A percentile compares a stretch with the other conserved stretches of the same genome.
Evolutionary conservation across 1,140 invertebrate genomes (phyloP).

Genomic region (Drosophila subobscura): DNA sequence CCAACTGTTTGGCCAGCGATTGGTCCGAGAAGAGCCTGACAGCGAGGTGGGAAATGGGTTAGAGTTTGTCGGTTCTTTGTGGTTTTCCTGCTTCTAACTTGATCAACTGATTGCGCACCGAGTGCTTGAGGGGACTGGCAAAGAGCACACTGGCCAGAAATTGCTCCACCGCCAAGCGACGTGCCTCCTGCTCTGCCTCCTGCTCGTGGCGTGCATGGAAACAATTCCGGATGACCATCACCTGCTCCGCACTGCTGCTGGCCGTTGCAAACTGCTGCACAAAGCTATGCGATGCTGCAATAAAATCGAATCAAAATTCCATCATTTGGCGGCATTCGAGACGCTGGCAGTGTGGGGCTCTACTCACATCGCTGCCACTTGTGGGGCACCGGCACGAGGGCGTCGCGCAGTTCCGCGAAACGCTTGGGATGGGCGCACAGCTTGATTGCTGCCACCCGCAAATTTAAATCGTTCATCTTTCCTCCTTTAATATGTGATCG

Average conservation of each 20-base stretch:
- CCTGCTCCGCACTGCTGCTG: conserved; percentile 34
- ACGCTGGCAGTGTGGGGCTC: neutral
- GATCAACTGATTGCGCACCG: conserved; percentile 52
- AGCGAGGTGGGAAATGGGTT: neutral
- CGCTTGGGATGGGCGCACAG: conserved; percentile 52
- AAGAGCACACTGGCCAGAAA: conserved; percentile 59
- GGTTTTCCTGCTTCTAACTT: conserved; percentile 22
- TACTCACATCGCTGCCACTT: conserved; percentile 53
- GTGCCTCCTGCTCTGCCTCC: neutral
- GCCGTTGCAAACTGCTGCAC: conserved; percentile 39
- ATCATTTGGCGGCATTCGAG: neutral
- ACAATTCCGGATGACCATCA: conserved; percentile 24
- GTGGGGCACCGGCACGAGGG: conserved; percentile 25
- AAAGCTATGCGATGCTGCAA: conserved; percentile 16
- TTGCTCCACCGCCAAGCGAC: neutral
- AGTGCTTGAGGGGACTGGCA: conserved; percentile 51
- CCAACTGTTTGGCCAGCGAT: conserved; percentile 4
- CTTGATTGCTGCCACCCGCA: conserved; percentile 59
- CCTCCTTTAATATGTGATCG: no score
- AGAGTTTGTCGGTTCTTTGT: neutral
- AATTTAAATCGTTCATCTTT: conserved; percentile 58
- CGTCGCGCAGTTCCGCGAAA: conserved; percentile 39
- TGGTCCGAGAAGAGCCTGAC: conserved; percentile 52
- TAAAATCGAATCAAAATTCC: neutral
- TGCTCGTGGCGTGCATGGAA: neutral